phyloP scores from a whole-genome alignment of 2,113 vertebrate genomes.

The Myanophis thanlyinensis region DNA sequence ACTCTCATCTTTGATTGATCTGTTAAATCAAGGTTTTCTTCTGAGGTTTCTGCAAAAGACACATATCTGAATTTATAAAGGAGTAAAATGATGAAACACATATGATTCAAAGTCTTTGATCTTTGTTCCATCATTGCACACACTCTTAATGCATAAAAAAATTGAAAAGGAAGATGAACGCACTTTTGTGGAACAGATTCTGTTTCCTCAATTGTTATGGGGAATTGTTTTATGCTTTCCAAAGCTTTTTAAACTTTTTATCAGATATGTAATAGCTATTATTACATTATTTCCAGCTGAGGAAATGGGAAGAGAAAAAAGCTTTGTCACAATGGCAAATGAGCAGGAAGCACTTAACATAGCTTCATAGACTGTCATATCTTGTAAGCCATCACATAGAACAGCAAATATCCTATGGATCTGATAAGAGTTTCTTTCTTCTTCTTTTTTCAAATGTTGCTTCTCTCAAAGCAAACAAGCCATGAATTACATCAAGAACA shows the following conservation, averaged over 20 bases:
- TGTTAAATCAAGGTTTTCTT: background rate
- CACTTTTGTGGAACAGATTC: conserved; percentile 10
- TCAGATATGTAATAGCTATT: conserved; percentile 41
- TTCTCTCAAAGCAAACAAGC: background rate
- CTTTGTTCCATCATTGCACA: background rate
- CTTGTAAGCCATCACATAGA: background rate
- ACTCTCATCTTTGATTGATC: background rate
- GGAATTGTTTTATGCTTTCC: background rate
- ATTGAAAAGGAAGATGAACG: background rate
- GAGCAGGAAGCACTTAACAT: conserved; percentile 34
- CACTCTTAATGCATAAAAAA: conserved; percentile 5
- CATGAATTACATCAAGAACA: background rate
- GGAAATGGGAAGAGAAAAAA: conserved; percentile 12
- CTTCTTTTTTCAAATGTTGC: background rate
- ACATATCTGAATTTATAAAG: background rate
- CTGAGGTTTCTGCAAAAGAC: background rate
- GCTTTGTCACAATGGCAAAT: conserved; percentile 26
- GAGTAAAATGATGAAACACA: background rate
- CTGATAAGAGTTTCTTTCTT: background rate
- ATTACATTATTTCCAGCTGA: conserved; percentile 28
- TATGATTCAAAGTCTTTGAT: background rate
- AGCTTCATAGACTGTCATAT: conserved; percentile 4
- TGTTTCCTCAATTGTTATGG: background rate
- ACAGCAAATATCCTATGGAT: background rate
- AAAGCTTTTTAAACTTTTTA: background rate